phyloP scores from a whole-genome alignment of 1,140 invertebrate species.

The Bombus picipes region DNA sequence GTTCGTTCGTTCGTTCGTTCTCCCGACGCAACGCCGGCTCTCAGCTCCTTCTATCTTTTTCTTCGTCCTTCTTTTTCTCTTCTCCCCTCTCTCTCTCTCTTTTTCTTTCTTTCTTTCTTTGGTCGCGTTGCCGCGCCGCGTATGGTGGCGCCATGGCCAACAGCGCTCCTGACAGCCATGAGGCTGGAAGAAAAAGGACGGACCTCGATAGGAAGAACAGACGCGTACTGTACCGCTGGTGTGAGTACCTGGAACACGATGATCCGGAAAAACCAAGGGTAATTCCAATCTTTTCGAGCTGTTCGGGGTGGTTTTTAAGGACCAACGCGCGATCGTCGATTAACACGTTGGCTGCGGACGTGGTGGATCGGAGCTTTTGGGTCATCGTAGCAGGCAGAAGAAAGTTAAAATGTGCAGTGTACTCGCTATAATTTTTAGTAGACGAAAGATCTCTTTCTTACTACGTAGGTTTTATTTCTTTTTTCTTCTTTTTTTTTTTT shows the following conservation, averaged over 20 bases:
- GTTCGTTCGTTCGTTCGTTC: constrained; percentile 58
- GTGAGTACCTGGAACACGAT: constrained; percentile 32
- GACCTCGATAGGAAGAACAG: constrained; percentile 42
- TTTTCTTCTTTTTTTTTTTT: too few relatives aligned
- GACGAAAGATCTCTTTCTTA: too few relatives aligned
- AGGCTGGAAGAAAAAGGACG: constrained; percentile 50
- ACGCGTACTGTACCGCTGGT: neutral
- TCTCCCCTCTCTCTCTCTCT: constrained; percentile 12
- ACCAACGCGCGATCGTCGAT: too few relatives aligned
- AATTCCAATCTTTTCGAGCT: neutral
- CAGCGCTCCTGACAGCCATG: constrained; percentile 73
- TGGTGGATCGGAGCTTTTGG: too few relatives aligned
- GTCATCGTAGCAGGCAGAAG: too few relatives aligned
- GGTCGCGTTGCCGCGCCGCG: constrained; percentile 58
- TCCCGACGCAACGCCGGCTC: constrained; percentile 35
- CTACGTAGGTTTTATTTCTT: too few relatives aligned
- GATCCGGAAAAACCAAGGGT: neutral
- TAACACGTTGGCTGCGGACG: too few relatives aligned
- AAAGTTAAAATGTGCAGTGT: too few relatives aligned
- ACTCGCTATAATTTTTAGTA: too few relatives aligned
- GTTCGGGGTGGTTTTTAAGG: too few relatives aligned
- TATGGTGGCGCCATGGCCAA: constrained; percentile 77
- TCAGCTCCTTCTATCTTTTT: constrained; percentile 14
- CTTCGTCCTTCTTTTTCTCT: constrained; percentile 32
- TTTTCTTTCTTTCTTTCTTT: neutral